Evolutionary conservation across 1,140 invertebrate genomes (phyloP).

Genomic region (Triops longicaudatus): DNA sequence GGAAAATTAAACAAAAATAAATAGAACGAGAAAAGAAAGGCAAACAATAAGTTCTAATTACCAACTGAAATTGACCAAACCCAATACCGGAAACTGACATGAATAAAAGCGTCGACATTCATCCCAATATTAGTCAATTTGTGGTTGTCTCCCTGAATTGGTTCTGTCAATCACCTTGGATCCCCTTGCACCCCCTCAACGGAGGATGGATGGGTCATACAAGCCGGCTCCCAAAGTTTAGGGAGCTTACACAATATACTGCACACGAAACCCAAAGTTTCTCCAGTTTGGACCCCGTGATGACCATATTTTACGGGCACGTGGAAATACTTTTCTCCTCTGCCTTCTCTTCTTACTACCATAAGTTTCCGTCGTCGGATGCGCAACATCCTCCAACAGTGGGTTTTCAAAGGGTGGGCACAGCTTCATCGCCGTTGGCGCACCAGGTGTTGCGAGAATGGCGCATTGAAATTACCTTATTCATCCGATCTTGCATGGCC

Average conservation of each 20-base stretch:
- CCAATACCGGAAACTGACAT: neutral
- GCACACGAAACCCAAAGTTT: neutral
- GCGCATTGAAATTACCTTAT: neutral
- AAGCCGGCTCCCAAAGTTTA: neutral
- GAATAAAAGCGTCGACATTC: conserved; percentile 3
- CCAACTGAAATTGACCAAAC: neutral
- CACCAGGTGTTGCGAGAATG: neutral
- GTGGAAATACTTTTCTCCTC: too few relatives aligned
- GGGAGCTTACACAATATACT: neutral
- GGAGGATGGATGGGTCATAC: neutral
- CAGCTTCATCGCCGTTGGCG: neutral
- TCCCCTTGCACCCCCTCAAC: neutral
- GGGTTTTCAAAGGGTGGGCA: neutral
- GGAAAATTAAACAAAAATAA: too few relatives aligned
- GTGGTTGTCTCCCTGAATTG: neutral
- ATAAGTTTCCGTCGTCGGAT: too few relatives aligned
- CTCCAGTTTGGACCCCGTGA: too few relatives aligned
- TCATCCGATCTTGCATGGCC: neutral
- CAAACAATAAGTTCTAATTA: neutral
- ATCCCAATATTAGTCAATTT: neutral
- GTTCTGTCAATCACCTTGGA: neutral
- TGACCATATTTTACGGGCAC: too few relatives aligned
- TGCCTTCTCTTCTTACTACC: too few relatives aligned
- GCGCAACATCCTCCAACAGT: too few relatives aligned
- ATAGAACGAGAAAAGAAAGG: too few relatives aligned